Conservation (phyloP, 2,888 invertebrate species). For the Cistogaster globosa region DNA sequence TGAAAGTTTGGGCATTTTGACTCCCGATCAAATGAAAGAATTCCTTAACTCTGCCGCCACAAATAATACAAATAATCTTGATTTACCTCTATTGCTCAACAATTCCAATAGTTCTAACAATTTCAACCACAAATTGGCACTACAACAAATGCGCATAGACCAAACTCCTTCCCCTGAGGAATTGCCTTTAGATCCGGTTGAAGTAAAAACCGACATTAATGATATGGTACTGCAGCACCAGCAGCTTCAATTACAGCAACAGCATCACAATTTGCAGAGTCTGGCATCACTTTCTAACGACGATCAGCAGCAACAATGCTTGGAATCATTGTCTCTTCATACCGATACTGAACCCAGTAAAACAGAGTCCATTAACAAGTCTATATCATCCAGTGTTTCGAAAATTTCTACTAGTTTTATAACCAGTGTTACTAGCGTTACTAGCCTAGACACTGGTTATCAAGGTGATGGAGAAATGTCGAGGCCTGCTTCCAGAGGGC, state of each 20-base stretch:
- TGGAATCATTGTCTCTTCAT: constrained; percentile 71
- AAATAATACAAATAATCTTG: constrained; percentile 83
- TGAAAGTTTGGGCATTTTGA: constrained; percentile 93
- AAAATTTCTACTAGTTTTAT: constrained; percentile 91
- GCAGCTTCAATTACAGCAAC: constrained; percentile 75
- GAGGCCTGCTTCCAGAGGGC: constrained; percentile 90
- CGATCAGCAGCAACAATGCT: constrained; percentile 70
- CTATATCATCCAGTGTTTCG: constrained; percentile 83
- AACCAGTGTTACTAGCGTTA: constrained; percentile 94
- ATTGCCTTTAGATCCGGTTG: constrained; percentile 90
- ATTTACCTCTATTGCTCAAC: constrained; percentile 83
- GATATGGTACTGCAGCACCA: constrained; percentile 83
- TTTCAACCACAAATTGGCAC: constrained; percentile 75
- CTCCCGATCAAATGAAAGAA: constrained; percentile 94
- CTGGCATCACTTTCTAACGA: constrained; percentile 41
- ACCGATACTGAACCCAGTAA: constrained; percentile 82
- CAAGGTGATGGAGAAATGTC: constrained; percentile 96
- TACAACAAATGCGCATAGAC: constrained; percentile 85
- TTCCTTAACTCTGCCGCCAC: constrained; percentile 86
- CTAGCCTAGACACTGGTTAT: constrained; percentile 96
- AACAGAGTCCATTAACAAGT: constrained; percentile 84
- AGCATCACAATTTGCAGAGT: constrained; percentile 56
- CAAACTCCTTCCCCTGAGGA: constrained; percentile 94
- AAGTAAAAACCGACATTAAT: constrained; percentile 85
- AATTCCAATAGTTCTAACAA: constrained; percentile 81